Evolutionary conservation across 2,888 invertebrate genomes (phyloP).

Genomic region (Drosophila colorata): DNA sequence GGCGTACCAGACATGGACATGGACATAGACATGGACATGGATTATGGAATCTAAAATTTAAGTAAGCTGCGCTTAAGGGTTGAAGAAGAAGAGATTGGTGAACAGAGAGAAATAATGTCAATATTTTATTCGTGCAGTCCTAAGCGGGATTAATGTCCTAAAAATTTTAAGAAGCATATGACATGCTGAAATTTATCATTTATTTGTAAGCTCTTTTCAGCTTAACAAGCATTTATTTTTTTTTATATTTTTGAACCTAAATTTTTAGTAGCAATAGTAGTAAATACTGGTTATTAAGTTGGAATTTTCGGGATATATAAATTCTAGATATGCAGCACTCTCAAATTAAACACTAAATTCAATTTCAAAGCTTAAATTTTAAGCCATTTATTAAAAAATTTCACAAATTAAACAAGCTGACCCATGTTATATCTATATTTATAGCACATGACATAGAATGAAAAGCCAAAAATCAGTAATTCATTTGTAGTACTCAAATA

Average conservation of each 20-base stretch:
- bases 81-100: conserved; percentile 4
- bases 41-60: conserved; percentile 29
- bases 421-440: neutral
- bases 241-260: no score
- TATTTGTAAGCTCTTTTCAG: neutral
- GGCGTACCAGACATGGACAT: conserved; percentile 1
- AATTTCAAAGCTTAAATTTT: conserved; percentile 7
- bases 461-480: conserved; percentile 18
- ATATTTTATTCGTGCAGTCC: conserved; percentile 9
- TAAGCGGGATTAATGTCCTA: conserved; percentile 5
- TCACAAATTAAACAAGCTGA: neutral
- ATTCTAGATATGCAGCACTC: no score
- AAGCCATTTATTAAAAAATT: conserved; percentile 2
- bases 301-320: no score
- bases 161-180: neutral
- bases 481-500: conserved; percentile 37
- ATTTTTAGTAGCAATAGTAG: no score
- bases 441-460: conserved; percentile 14
- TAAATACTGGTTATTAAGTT: no score
- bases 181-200: neutral
- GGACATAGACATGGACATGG: conserved; percentile 4
- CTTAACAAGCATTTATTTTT: neutral
- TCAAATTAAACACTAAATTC: no score
- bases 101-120: conserved; percentile 8
- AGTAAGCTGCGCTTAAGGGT: conserved; percentile 30